phyloP scores from a whole-genome alignment of 2,797 vertebrate genomes.

The Eospalax fontanierii region DNA sequence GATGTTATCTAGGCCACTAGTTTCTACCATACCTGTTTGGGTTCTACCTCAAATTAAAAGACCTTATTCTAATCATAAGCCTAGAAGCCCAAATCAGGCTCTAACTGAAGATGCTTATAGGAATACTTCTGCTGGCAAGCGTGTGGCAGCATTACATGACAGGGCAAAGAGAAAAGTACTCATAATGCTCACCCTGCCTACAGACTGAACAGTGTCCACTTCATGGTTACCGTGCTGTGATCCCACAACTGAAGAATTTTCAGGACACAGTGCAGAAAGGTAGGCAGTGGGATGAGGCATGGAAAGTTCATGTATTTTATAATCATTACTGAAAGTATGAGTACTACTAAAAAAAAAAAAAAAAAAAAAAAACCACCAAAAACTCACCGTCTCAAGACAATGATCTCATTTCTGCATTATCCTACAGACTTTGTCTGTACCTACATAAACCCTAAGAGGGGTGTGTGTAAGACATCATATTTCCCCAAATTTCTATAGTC shows the following conservation, averaged over 20 bases:
- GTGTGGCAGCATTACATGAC: not conserved
- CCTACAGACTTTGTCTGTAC: not conserved
- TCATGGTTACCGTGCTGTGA: not conserved
- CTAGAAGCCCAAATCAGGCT: not conserved
- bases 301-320: not conserved
- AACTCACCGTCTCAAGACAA: slow-evolving; percentile 48
- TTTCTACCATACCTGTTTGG: not conserved
- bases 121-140: not conserved
- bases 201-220: not conserved
- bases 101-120: not conserved
- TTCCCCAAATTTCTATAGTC: not conserved
- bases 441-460: slow-evolving; percentile 15
- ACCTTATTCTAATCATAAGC: slow-evolving; percentile 1
- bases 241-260: not conserved
- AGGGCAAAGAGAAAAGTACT: not conserved
- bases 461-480: not conserved
- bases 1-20: not conserved
- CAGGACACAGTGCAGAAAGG: not conserved
- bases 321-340: slow-evolving; percentile 19
- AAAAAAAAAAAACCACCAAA: slow-evolving; percentile 32
- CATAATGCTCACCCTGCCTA: not conserved
- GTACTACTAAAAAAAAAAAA: slow-evolving; percentile 2
- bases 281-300: not conserved
- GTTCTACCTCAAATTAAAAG: slow-evolving; percentile 6
- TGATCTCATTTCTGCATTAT: slow-evolving; percentile 34